phyloP scores from a whole-genome alignment of 2,888 invertebrate species.

The Hecatera dysodea region DNA sequence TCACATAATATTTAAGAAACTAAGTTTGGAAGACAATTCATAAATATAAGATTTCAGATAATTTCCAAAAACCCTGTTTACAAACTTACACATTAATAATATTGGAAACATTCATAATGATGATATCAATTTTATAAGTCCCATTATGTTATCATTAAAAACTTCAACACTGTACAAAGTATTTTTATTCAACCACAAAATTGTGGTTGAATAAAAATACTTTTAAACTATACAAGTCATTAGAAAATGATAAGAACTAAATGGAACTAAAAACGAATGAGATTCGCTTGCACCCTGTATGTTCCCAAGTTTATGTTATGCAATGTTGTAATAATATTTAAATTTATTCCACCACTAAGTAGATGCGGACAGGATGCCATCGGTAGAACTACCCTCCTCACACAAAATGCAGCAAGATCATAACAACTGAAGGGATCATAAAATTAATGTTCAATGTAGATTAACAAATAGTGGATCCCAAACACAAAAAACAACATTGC shows the following conservation, averaged over 20 bases:
- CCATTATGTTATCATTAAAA: constrained; percentile 21
- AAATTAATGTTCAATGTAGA: background rate
- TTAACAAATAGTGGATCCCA: background rate
- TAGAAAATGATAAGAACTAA: constrained; percentile 16
- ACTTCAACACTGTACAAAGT: too few species aligned
- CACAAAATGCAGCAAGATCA: background rate
- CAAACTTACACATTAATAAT: background rate
- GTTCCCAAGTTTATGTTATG: background rate
- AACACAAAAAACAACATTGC: too few species aligned
- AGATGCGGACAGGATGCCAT: background rate
- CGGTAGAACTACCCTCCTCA: background rate
- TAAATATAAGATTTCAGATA: background rate
- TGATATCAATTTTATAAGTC: constrained; percentile 5
- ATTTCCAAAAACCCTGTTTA: constrained; percentile 12
- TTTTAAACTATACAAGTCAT: constrained; percentile 16
- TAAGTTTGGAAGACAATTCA: constrained; percentile 19
- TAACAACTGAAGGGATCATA: background rate
- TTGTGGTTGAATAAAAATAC: constrained; percentile 29
- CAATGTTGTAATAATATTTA: background rate
- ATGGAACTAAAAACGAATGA: constrained; percentile 15
- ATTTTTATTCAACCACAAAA: too few species aligned
- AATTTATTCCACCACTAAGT: background rate
- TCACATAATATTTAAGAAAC: background rate
- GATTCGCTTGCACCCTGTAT: constrained; percentile 12
- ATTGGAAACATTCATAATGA: constrained; percentile 4